phyloP scores from a whole-genome alignment of 2,797 vertebrate genomes.

The Siniperca undulata region DNA sequence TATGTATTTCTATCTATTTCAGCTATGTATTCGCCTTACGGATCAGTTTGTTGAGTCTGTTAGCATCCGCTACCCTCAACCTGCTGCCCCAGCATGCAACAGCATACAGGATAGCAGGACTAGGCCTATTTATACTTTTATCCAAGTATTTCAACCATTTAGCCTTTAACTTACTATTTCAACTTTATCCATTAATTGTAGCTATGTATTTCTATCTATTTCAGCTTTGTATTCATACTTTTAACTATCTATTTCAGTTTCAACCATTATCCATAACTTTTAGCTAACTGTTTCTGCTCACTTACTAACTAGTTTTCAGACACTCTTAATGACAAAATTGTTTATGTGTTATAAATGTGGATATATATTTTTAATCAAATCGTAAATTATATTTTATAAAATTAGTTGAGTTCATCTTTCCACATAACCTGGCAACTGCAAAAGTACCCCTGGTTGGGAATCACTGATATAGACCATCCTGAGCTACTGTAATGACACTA shows the following conservation, averaged over 20 bases:
- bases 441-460: conserved; percentile 16
- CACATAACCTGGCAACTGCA: background rate
- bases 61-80: no score
- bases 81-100: no score
- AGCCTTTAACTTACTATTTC: background rate
- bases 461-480: conserved; percentile 35
- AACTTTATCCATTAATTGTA: background rate
- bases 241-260: background rate
- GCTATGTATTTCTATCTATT: no score
- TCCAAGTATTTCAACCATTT: background rate
- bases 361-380: conserved; percentile 2
- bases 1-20: no score
- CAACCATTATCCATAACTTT: background rate
- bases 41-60: no score
- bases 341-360: background rate
- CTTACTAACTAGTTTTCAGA: background rate
- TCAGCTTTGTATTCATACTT: background rate
- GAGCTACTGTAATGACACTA: conserved; percentile 43
- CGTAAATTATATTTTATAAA: background rate
- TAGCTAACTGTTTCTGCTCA: background rate
- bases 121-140: no score
- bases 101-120: no score
- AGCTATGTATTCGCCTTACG: no score
- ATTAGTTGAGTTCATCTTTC: background rate
- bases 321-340: background rate